These are phyloP conservation scores for Tethya wilhelma DNA, from an alignment of 37 sponge, comb jelly and placozoan species.

Conservation along the genomic window DNA sequence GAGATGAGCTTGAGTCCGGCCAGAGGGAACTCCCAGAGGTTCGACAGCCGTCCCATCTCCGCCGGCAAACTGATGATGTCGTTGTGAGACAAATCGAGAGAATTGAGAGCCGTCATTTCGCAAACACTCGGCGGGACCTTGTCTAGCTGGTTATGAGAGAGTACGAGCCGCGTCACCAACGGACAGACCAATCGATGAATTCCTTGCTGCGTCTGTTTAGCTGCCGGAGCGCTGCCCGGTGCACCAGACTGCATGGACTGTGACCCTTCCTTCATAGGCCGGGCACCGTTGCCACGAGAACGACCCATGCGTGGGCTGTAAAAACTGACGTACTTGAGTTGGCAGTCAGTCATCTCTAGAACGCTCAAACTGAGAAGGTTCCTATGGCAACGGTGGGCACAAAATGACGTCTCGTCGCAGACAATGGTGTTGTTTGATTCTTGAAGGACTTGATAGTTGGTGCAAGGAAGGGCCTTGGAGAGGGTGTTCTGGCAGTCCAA, in stretches of 20 bases:
- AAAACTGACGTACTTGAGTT: slow-evolving; percentile 40
- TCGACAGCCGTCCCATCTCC: slow-evolving; percentile 68
- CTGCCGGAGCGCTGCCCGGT: neutral
- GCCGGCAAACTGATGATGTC: slow-evolving; percentile 76
- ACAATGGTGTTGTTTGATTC: slow-evolving; percentile 8
- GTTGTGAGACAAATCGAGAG: slow-evolving; percentile 76
- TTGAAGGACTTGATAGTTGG: slow-evolving; percentile 39
- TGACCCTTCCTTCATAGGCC: neutral
- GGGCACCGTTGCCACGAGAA: neutral
- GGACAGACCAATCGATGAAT: slow-evolving; percentile 44
- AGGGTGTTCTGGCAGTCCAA: slow-evolving; percentile 39
- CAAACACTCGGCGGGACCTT: slow-evolving; percentile 73
- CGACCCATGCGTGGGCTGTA: slow-evolving; percentile 16
- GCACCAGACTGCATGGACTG: neutral
- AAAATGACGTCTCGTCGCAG: slow-evolving; percentile 44
- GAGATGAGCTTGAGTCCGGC: slow-evolving; percentile 79
- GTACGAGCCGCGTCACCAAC: slow-evolving; percentile 56
- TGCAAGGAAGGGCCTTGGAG: slow-evolving; percentile 53
- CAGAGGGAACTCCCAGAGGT: slow-evolving; percentile 83
- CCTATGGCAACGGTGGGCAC: slow-evolving; percentile 40
- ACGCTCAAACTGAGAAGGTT: slow-evolving; percentile 43
- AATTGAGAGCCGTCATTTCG: slow-evolving; percentile 57
- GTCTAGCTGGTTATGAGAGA: slow-evolving; percentile 44
- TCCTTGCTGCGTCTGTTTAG: neutral
- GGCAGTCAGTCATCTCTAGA: slow-evolving; percentile 51